Conservation (phyloP, 1,140 invertebrate genomes). For the Mycetomoellerius zeteki region DNA sequence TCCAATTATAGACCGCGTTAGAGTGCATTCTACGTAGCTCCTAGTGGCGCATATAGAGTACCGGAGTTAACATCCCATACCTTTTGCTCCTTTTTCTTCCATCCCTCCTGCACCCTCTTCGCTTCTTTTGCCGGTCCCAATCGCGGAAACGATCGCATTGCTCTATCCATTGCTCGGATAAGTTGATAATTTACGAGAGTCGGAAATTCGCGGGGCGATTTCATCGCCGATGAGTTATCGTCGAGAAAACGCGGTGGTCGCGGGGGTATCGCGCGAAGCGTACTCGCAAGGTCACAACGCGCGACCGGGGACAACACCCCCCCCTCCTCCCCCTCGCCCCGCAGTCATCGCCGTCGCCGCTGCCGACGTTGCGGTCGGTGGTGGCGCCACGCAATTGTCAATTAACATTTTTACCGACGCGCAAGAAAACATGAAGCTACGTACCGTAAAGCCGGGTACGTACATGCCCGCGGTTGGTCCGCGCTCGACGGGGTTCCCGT, state of each 20-base stretch:
- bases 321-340: not conserved
- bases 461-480: constrained; percentile 59
- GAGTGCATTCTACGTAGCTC: constrained; percentile 56
- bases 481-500: constrained; percentile 67
- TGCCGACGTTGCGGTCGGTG: constrained; percentile 39
- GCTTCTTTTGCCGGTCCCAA: constrained; percentile 18
- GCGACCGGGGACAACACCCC: constrained; percentile 26
- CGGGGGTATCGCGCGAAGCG: constrained; percentile 52
- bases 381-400: constrained; percentile 86
- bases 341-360: constrained; percentile 51
- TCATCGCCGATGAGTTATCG: not conserved
- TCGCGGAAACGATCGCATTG: constrained; percentile 52
- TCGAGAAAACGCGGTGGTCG: not conserved
- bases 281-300: constrained; percentile 64
- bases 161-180: not conserved
- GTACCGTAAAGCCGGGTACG: constrained; percentile 60
- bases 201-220: not conserved
- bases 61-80: not conserved
- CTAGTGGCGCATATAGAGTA: constrained; percentile 45
- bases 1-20: constrained; percentile 74
- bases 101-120: not conserved
- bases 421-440: constrained; percentile 82
- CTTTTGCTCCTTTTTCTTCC: constrained; percentile 19
- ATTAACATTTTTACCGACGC: constrained; percentile 86
- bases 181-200: not conserved